These are phyloP conservation scores for Nipponia nippon DNA, from an alignment of 2,113 vertebrate genomes.

Conservation along the genomic window DNA sequence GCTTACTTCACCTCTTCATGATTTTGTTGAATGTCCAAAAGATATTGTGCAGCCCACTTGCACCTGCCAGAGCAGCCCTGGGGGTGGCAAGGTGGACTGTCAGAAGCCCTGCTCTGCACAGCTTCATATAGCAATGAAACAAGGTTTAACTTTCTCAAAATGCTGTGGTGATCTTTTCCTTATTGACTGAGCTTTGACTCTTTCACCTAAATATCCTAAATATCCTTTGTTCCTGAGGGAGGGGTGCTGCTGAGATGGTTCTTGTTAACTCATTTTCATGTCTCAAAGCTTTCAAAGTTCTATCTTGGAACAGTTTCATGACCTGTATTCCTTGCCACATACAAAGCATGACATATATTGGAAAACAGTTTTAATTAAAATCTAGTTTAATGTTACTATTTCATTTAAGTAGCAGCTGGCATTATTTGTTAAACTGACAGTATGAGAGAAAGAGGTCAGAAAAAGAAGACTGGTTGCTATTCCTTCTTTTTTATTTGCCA, in stretches of 20 bases:
- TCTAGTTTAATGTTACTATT: neutral
- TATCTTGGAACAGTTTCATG: neutral
- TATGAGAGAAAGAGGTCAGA: neutral
- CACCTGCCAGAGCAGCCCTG: neutral
- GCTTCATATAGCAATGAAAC: neutral
- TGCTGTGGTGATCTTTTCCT: neutral
- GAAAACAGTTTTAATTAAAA: constrained; percentile 40
- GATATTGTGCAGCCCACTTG: neutral
- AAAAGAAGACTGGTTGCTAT: neutral
- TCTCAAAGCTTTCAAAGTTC: neutral
- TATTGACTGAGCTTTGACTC: neutral
- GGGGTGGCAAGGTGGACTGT: neutral
- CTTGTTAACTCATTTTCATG: neutral
- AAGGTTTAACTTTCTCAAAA: neutral
- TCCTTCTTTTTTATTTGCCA: neutral
- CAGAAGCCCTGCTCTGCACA: neutral
- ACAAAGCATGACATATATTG: neutral
- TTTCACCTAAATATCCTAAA: neutral
- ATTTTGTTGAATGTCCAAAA: neutral
- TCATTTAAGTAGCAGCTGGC: neutral
- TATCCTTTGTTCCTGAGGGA: neutral
- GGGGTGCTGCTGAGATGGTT: neutral
- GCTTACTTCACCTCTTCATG: neutral
- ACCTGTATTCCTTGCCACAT: neutral
- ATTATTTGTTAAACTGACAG: neutral